Evolutionary conservation across 1,140 invertebrate species (phyloP).

Genomic region (Ceratosolen fusciceps): DNA sequence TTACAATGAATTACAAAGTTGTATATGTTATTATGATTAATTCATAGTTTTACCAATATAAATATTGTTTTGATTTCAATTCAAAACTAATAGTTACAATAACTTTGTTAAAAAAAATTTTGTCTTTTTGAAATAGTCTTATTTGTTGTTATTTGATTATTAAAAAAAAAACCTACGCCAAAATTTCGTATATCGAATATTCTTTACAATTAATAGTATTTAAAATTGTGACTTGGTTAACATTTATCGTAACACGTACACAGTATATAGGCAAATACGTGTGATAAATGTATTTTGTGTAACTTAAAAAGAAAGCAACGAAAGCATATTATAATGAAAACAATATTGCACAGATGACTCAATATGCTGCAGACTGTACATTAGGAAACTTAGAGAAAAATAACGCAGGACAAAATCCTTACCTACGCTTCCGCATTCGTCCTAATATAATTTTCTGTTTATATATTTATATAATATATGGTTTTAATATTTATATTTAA

Average conservation of each 20-base stretch:
- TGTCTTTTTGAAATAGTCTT: constrained; percentile 1
- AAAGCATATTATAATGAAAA: constrained; percentile 47
- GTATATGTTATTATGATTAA: not conserved
- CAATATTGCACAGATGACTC: constrained; percentile 61
- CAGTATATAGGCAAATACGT: constrained; percentile 34
- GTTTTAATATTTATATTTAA: constrained; percentile 32
- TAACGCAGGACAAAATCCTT: constrained; percentile 19
- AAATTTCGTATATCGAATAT: constrained; percentile 12
- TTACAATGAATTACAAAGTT: not conserved
- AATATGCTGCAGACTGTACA: constrained; percentile 54
- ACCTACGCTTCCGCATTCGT: constrained; percentile 36
- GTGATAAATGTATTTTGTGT: constrained; percentile 13
- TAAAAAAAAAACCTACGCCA: not conserved
- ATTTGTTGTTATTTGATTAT: not conserved
- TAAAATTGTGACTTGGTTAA: constrained; percentile 29
- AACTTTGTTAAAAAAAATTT: too few species aligned
- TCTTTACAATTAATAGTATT: constrained; percentile 33
- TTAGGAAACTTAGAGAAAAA: constrained; percentile 50
- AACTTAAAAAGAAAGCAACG: constrained; percentile 42
- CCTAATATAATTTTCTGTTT: constrained; percentile 43
- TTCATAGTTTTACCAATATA: not conserved
- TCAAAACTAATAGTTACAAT: not conserved
- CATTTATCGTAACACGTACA: constrained; percentile 33
- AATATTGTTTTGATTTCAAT: not conserved
- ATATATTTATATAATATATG: constrained; percentile 44